Conservation (phyloP, 2,888 invertebrate species). For the Latrodectus hesperus region DNA sequence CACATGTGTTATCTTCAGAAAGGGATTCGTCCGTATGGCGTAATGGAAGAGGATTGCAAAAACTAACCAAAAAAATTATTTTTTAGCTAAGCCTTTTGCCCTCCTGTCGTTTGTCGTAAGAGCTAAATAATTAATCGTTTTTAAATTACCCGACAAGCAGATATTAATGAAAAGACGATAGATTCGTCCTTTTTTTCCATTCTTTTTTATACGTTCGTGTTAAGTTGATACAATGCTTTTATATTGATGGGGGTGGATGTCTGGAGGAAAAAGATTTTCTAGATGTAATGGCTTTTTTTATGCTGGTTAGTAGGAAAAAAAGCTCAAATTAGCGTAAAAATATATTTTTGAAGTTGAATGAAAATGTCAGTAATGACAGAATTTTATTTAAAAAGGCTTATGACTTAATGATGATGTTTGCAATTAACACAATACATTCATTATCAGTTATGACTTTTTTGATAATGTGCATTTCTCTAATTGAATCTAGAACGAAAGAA, state of each 20-base stretch:
- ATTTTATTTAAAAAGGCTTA: no score
- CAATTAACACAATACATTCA: no score
- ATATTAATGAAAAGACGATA: conserved; percentile 49
- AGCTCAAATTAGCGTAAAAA: no score
- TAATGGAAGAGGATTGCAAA: conserved; percentile 37
- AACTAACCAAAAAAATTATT: conserved; percentile 12
- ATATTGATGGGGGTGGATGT: background rate
- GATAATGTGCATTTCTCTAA: no score
- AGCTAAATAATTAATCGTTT: conserved; percentile 64
- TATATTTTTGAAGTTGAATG: no score
- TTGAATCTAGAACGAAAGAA: no score
- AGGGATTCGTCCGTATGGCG: conserved; percentile 5
- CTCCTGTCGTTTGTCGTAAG: conserved; percentile 52
- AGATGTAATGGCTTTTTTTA: no score
- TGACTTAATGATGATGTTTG: no score
- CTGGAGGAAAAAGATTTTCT: no score
- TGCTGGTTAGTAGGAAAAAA: no score
- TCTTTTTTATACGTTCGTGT: background rate
- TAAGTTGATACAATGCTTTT: background rate
- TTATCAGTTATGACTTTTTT: no score
- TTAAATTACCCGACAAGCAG: conserved; percentile 64
- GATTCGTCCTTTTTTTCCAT: conserved; percentile 20
- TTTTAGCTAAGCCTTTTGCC: conserved; percentile 37
- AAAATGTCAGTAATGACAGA: no score
- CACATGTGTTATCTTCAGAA: conserved; percentile 41